These are phyloP conservation scores for Lemur catta DNA, from an alignment of 2,797 vertebrate species.

Conservation along the genomic window DNA sequence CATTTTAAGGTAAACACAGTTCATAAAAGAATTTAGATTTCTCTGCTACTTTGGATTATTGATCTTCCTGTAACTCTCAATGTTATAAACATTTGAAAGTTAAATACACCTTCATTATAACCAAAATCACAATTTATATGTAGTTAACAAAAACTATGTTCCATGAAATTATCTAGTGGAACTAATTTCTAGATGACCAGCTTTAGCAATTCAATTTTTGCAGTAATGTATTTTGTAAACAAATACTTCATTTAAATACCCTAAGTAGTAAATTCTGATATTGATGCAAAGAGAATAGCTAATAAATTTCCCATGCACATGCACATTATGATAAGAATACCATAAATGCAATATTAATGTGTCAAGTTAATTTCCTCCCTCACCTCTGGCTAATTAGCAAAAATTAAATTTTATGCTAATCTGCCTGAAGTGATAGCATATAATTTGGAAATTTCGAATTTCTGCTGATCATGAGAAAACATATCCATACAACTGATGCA, in stretches of 20 bases:
- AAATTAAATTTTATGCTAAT: conserved; percentile 67
- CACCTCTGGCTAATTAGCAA: conserved; percentile 28
- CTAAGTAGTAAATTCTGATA: conserved; percentile 31
- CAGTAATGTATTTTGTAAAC: neutral
- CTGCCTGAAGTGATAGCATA: neutral
- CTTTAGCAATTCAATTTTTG: conserved; percentile 18
- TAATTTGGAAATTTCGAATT: conserved; percentile 49
- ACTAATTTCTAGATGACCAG: neutral
- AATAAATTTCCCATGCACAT: conserved; percentile 11
- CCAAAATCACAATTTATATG: neutral
- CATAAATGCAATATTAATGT: conserved; percentile 59
- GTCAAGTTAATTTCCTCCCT: conserved; percentile 55
- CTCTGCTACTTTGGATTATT: neutral
- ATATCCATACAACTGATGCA: neutral
- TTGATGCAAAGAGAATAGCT: neutral
- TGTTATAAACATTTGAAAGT: neutral
- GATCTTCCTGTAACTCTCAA: neutral
- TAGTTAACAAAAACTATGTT: conserved; percentile 27
- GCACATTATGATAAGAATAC: conserved; percentile 23
- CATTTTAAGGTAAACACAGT: neutral
- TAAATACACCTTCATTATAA: neutral
- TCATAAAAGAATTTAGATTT: neutral
- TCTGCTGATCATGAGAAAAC: conserved; percentile 23
- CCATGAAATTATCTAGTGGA: neutral
- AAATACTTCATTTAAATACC: neutral